Evolutionary conservation across 1,140 invertebrate species (phyloP), one percentile per base, ranked within the genome.

Genomic region (Zaprionus ornatus): DNA sequence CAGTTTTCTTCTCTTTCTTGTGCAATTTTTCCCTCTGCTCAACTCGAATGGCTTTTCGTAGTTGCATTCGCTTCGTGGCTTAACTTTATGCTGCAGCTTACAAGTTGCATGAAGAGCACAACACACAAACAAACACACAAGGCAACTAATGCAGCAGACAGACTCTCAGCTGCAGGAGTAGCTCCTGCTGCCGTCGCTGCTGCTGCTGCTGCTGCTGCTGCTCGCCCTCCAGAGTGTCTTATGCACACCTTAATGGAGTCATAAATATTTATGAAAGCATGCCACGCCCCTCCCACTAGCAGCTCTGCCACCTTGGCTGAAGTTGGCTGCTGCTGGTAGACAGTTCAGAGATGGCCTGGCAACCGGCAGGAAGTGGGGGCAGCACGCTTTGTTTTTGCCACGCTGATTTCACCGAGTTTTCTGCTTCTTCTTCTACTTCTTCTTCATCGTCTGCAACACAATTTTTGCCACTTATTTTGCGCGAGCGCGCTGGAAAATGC

Each of bases 191-290:
- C 27, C 3, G 27, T 7, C 3, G 45, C 1, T 50, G n/a, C 3
- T 50, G 15, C 19, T 21, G 17, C 17, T n/a, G 12, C n/a, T 45
- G 42, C 25, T 25, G 52, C 50, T 15, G 55, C 66, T 63, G 64
- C 67, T 70, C 68, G 87, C 72, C 82, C 85, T 79, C 86, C 70
- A 80, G 86, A 90, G 86, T 90, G 85, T 90, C 85, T 90, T 90
- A 90, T 90, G 84, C 83, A 91, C 88, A 91, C 88, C 88, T 91
- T 91, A 91, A 91, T 91, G 88, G 83, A 91, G 88, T 91, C 88
- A 91, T 91, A 91, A 91, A 91, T 91, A 91, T 91, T 91, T 91
- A 91, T 91, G 88, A 91, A 91, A 91, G 81, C 80, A 73, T 64
- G 54, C 67, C 68, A 69, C 68, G 65, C 69, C 71, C 67, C 52